Evolutionary conservation across 2,888 invertebrate species (phyloP).

Genomic region (Thysanoteuthis rhombus): DNA sequence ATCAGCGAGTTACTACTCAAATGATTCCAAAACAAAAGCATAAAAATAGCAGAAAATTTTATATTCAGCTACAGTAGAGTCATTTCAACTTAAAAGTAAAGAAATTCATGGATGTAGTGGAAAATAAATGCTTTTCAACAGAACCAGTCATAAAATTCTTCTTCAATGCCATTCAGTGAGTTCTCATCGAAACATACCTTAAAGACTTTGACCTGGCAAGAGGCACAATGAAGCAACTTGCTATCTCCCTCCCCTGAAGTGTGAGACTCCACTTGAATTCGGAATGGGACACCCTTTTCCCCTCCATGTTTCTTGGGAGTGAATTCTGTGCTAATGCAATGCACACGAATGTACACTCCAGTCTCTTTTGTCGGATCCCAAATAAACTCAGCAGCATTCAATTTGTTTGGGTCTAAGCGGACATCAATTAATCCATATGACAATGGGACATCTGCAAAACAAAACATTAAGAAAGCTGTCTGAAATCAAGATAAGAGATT

Average conservation of each 20-base stretch:
- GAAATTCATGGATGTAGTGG: no score
- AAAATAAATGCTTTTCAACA: no score
- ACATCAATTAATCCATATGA: slow-evolving; percentile 91
- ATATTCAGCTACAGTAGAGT: no score
- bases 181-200: slow-evolving; percentile 65
- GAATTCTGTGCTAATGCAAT: slow-evolving; percentile 97
- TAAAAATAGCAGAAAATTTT: no score
- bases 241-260: slow-evolving; percentile 69
- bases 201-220: slow-evolving; percentile 93
- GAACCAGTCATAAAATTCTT: no score
- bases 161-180: no score
- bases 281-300: slow-evolving; percentile 96
- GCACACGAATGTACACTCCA: slow-evolving; percentile 88
- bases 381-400: slow-evolving; percentile 86
- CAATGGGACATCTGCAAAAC: slow-evolving; percentile 83
- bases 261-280: slow-evolving; percentile 92
- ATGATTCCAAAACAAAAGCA: no score
- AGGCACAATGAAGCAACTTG: slow-evolving; percentile 87
- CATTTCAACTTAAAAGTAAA: no score
- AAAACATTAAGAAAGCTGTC: background rate
- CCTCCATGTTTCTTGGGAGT: slow-evolving; percentile 98
- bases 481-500: background rate
- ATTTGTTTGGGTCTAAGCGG: slow-evolving; percentile 75
- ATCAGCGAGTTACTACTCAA: no score
- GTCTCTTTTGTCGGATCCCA: slow-evolving; percentile 98